Base-by-base conservation (phyloP, 1,140 invertebrate species). In the Gryon sp. region DNA sequence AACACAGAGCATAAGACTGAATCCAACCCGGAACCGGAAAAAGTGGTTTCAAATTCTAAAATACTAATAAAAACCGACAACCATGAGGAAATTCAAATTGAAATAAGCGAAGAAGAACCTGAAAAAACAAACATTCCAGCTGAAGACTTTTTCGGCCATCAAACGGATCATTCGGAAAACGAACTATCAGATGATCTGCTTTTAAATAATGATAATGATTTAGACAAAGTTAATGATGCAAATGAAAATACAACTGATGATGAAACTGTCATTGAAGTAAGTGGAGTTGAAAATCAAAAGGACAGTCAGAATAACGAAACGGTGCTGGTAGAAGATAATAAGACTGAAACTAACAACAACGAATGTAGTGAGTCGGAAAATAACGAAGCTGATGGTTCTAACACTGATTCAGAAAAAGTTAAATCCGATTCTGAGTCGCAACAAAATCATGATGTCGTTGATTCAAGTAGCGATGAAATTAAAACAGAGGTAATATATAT, bases 1-100 rank as follows among this genome's bases (percentile, higher is more conserved):
- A n/a, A n/a, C n/a, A 26, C 28, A 14, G 34, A 55, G 14, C 0
- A 26, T 55, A 55, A 55, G 50, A 55, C 50, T 55, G 50, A 55
- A n/a, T 20, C 5, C 34, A 14, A 14, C 14, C 5, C 6, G 3
- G 34, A 55, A 24, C 5, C 2, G 2, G 32, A 26, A 22, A 18
- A 28, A 11, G 3, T 55, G n/a, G n/a, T n/a, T n/a, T n/a, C n/a
- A 40, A 34, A 55, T 40, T 55, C 50, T 1, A n/a, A n/a, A 55
- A 55, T 34, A 34, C 50, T 4, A 55, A 55, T 40, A 28, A 38
- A 11, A 55, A 26, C 22, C 2, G 5, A 55, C 11, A 14, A 40
- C 28, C 22, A 40, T 26, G 32, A 55, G 7, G 34, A 40, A 55
- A 40, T 36, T 15, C 8, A 38, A 40, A 26, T 16, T 22, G 28